These are phyloP conservation scores for Hippoglossus stenolepis DNA, from an alignment of 2,113 vertebrate species.

Conservation along the genomic window DNA sequence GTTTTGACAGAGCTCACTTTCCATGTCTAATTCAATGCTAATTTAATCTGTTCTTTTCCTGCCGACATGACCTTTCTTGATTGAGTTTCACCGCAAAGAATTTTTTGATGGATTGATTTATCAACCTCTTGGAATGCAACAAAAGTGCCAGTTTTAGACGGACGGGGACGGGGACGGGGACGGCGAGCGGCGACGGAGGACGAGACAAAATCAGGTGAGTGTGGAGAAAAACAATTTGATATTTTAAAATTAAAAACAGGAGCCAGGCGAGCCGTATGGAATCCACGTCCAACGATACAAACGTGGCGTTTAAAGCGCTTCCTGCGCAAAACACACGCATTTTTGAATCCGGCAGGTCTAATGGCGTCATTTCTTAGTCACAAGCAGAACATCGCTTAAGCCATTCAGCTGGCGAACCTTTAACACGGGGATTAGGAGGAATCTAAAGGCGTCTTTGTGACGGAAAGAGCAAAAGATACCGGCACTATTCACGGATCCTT, in stretches of 20 bases:
- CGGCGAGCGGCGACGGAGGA: constrained; percentile 29
- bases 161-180: constrained; percentile 62
- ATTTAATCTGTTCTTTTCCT: constrained; percentile 99
- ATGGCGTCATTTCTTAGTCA: constrained; percentile 71
- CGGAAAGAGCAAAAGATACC: constrained; percentile 69
- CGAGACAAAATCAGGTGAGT: constrained; percentile 65
- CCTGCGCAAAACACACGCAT: constrained; percentile 41
- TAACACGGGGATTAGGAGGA: constrained; percentile 73
- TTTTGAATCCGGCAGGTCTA: constrained; percentile 64
- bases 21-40: constrained; percentile 99
- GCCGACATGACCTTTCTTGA: constrained; percentile 99
- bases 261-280: constrained; percentile 66
- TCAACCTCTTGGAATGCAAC: constrained; percentile 98
- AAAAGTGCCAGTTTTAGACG: constrained; percentile 92
- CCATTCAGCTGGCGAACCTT: constrained; percentile 72
- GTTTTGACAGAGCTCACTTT: constrained; percentile 99
- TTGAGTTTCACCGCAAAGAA: constrained; percentile 99
- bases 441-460: constrained; percentile 70
- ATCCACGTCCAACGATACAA: constrained; percentile 58
- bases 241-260: constrained; percentile 68
- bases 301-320: constrained; percentile 62
- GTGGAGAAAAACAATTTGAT: constrained; percentile 70
- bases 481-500: constrained; percentile 69
- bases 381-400: constrained; percentile 75
- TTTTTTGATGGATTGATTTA: constrained; percentile 99